Percentiles rank a stretch among this genome's conserved stretches.
phyloP scores from a whole-genome alignment of 2,888 invertebrate genomes.

The Leptopterna dolabrata region DNA sequence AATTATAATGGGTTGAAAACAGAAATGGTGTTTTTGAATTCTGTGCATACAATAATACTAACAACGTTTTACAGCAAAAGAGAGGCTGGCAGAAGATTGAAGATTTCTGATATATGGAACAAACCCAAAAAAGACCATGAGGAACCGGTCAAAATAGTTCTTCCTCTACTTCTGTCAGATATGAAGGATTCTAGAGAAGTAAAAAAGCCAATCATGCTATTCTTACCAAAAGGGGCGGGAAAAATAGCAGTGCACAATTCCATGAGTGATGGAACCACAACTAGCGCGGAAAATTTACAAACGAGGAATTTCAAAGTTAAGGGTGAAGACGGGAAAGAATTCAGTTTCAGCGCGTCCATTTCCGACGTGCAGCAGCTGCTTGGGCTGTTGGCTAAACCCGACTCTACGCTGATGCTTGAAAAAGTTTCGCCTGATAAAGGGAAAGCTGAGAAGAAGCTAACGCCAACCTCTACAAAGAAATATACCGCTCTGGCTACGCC shows the following conservation, averaged over 20 bases:
- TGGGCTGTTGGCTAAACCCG: not conserved
- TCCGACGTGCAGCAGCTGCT: not conserved
- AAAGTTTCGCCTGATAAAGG: not conserved
- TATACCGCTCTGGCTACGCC: not conserved
- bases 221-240: not conserved
- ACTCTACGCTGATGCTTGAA: not conserved
- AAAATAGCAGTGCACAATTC: not conserved
- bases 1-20: too few species aligned
- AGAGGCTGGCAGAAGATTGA: not conserved
- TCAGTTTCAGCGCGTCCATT: not conserved
- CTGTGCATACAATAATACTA: not conserved
- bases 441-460: not conserved
- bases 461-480: too few species aligned
- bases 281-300: not conserved
- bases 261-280: not conserved
- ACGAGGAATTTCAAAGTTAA: conserved; percentile 6
- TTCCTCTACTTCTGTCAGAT: not conserved
- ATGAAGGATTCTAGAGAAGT: not conserved
- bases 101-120: not conserved
- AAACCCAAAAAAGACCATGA: not conserved
- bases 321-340: not conserved
- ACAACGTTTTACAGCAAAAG: conserved; percentile 8
- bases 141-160: not conserved
- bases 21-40: too few species aligned
- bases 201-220: not conserved